A percentile compares a stretch with the other conserved stretches of the same genome.
Conservation (phyloP, 1,140 invertebrate species). For the Scaptomyza graminum region DNA sequence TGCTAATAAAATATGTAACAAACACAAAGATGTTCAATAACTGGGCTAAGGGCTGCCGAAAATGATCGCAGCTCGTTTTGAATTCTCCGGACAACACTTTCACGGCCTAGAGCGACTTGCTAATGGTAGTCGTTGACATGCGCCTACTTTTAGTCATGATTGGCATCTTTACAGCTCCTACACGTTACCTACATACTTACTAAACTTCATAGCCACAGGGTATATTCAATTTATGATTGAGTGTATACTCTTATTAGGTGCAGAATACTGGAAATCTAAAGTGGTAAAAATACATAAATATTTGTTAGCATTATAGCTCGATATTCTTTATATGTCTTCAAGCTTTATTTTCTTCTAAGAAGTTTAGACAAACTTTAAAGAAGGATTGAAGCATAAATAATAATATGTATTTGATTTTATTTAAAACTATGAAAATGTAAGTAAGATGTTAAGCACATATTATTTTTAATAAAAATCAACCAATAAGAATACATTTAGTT, state of each 20-base stretch:
- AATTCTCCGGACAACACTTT: conserved; percentile 69
- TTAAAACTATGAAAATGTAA: too few species aligned
- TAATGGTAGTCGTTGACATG: conserved; percentile 75
- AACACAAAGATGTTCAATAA: conserved; percentile 59
- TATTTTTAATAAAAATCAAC: too few species aligned
- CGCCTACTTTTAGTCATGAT: conserved; percentile 63
- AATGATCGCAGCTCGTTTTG: conserved; percentile 28
- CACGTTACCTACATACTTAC: conserved; percentile 31
- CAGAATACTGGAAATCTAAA: neutral
- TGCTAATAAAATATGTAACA: conserved; percentile 83
- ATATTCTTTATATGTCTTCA: neutral
- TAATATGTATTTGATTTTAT: too few species aligned
- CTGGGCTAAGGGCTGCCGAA: conserved; percentile 51
- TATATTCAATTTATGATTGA: neutral
- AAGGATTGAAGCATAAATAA: too few species aligned
- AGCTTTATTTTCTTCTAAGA: neutral
- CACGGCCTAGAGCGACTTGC: conserved; percentile 79
- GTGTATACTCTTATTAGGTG: neutral
- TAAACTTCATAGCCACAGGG: neutral
- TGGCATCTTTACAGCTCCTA: conserved; percentile 48
- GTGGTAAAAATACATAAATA: too few species aligned
- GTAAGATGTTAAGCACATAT: too few species aligned
- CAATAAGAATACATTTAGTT: too few species aligned
- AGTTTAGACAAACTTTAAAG: too few species aligned
- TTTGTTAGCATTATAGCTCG: too few species aligned